Evolutionary conservation across 2,888 invertebrate species (phyloP), one percentile per base, ranked within the genome.

Genomic region (Pediacus dermestoides): DNA sequence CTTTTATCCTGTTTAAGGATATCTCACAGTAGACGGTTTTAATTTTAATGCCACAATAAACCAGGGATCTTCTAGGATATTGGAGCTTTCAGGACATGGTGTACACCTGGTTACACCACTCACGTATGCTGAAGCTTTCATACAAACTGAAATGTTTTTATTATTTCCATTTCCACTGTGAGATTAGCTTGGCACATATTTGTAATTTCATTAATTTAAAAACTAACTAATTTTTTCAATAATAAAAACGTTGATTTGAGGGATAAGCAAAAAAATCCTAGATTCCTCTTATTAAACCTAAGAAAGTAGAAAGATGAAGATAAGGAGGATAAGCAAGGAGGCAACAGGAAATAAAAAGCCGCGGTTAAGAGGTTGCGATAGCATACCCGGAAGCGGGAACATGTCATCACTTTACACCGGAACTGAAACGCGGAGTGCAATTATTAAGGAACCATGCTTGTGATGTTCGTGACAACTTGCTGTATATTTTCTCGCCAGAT

Each of bases 351-450:
- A 46, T 46, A 43, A 46, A 46, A 46, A 46, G 42, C 37, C 37
- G 37, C 42, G 40, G 42, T 42, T 46, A 46, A 46, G 46, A 46
- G 46, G 39, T 43, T 46, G 46, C 39, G 46, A 46, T 46, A 46
- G 40, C 46, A 37, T 23, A 43, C 34, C 46, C 42, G 46, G 46
- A 46, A 46, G 39, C 37, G 37, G 37, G 46, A 46, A 43, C 46
- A 46, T 46, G 46, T 46, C 46, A 37, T 46, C 46, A 43, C 46
- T 46, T 46, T 42, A 46, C 46, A 46, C 35, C 37, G 46, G 46
- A 46, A 46, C 37, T 40, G 37, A 30, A 40, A 40, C 39, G 37
- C 42, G 33, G 40, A 42, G 46, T 43, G 42, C 46, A 46, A 46
- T 46, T 43, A 43, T 46, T 46, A 46, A 42, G 39, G 46, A 37